Evolutionary conservation across 2,113 vertebrate genomes (phyloP), one percentile per base, ranked within the genome.

Genomic region (Ranitomeya imitator): DNA sequence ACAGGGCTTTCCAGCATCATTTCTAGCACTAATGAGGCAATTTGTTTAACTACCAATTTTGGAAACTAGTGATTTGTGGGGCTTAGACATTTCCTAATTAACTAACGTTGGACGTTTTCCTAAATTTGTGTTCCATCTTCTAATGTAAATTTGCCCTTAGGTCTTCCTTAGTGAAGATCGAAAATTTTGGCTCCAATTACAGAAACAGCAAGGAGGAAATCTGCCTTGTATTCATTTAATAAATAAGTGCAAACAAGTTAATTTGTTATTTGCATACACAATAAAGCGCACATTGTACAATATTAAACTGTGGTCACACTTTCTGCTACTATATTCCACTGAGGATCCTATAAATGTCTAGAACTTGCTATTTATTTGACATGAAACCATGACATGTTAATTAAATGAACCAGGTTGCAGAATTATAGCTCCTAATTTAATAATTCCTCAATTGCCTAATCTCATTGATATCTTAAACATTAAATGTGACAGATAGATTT

Each of bases 391-490:
- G 87, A 84, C 71, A 57, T 69, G 23, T 88, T 79, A 88, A 88
- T 84, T 78, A 84, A 88, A 84, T 69, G 87, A 88, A 79, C 19
- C 81, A 88, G 87, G 81, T 88, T 84, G 57, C 81, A 88, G 81
- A 78, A 88, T 83, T 88, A 67, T 63, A 78, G 73, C 21, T 83
- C 54, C n/a, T 88, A 88, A 88, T 88, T 84, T 88, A 88, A 84
- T 88, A 88, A 88, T 88, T 88, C 59, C 60, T 84, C 69, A 67
- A 88, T 88, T 88, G 87, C 71, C 71, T 57, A 84, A 84, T 88
- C 81, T 88, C 87, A 67, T 78, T 88, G 81, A 78, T 88, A 88
- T 88, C 59, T 78, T 88, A 88, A 88, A 52, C 81, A 88, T 88
- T 88, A 84, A 83, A 88, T 88, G 14, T 88, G 87, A 88, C 87